Conservation (phyloP, 2,888 invertebrate species). For the Pachymerium ferrugineum region DNA sequence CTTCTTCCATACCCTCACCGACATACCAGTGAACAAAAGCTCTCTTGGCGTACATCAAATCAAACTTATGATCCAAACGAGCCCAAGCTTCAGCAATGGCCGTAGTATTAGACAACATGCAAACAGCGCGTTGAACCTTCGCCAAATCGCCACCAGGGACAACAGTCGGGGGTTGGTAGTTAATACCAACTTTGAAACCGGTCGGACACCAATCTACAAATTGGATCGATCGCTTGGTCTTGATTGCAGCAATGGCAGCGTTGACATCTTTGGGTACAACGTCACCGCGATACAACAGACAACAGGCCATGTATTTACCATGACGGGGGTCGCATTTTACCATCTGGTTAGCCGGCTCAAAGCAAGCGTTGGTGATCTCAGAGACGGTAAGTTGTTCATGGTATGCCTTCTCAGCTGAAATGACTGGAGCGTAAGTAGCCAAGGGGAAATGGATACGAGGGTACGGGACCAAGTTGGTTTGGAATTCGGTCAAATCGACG, state of each 20-base stretch:
- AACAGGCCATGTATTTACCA: conserved; percentile 56
- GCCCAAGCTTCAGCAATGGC: conserved; percentile 85
- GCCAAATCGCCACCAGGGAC: conserved; percentile 51
- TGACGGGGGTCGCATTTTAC: conserved; percentile 47
- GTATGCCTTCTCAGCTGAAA: conserved; percentile 50
- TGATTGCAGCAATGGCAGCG: conserved; percentile 63
- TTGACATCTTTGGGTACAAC: conserved; percentile 59
- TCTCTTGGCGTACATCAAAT: conserved; percentile 71
- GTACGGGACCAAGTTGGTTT: conserved; percentile 82
- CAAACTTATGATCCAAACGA: conserved; percentile 69
- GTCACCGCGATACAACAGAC: conserved; percentile 53
- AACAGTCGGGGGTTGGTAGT: conserved; percentile 64
- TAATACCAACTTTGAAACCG: conserved; percentile 77
- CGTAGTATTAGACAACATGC: conserved; percentile 73
- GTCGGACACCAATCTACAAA: conserved; percentile 81
- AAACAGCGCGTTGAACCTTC: conserved; percentile 55
- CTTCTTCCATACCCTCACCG: conserved; percentile 67
- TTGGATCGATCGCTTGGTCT: conserved; percentile 60
- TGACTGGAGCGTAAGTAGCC: conserved; percentile 49
- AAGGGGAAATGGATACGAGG: conserved; percentile 87
- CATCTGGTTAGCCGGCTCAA: conserved; percentile 49
- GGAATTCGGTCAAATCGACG: conserved; percentile 76
- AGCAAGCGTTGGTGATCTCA: conserved; percentile 52
- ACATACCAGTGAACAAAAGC: conserved; percentile 85
- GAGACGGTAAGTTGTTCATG: conserved; percentile 48